These are phyloP conservation scores for Diceros bicornis DNA, from an alignment of 2,797 vertebrate genomes.

Conservation along the genomic window DNA sequence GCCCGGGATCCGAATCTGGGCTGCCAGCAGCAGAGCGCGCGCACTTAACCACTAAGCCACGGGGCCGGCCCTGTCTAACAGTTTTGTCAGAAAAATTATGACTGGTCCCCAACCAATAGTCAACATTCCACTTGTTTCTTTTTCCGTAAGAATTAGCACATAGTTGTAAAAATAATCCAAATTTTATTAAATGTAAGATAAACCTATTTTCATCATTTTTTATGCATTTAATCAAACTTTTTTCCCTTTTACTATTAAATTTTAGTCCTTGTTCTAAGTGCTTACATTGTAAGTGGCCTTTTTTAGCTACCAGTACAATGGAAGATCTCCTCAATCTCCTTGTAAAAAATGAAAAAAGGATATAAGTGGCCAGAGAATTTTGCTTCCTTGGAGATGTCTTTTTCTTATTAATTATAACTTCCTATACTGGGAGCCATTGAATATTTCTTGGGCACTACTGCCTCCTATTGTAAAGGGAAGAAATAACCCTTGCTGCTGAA, in stretches of 20 bases:
- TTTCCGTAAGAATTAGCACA: not conserved
- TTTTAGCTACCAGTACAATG: not conserved
- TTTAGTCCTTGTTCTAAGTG: constrained; percentile 60
- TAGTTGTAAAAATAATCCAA: not conserved
- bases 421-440: not conserved
- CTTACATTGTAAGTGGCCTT: not conserved
- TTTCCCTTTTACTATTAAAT: not conserved
- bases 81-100: constrained; percentile 6
- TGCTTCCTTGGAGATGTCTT: not conserved
- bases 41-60: too few species aligned
- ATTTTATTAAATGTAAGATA: constrained; percentile 21
- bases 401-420: not conserved
- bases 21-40: too few species aligned
- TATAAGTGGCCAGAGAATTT: not conserved
- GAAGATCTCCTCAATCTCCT: not conserved
- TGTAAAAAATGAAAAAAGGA: not conserved
- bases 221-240: not conserved
- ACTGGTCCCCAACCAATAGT: not conserved
- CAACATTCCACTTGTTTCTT: not conserved
- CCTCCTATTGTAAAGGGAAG: constrained; percentile 20
- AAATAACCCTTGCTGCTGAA: not conserved
- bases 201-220: not conserved
- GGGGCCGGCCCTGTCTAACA: too few species aligned
- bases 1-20: too few species aligned
- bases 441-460: constrained; percentile 22